phyloP scores from a whole-genome alignment of 2,113 vertebrate genomes.

The Scomber japonicus region DNA sequence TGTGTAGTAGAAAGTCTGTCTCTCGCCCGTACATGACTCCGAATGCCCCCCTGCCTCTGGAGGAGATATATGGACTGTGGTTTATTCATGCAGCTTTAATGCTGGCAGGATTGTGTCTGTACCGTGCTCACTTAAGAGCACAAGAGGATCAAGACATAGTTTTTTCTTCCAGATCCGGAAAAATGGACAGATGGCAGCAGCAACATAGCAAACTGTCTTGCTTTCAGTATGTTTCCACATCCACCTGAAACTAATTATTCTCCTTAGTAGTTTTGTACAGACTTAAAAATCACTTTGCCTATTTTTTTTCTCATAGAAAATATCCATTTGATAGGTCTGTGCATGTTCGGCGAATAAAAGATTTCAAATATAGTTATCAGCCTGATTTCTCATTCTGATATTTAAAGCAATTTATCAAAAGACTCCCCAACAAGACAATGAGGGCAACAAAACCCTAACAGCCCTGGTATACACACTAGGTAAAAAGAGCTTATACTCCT shows the following conservation, averaged over 20 bases:
- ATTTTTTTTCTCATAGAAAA: conserved; percentile 10
- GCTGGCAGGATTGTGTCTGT: conserved; percentile 22
- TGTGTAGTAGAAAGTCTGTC: conserved; percentile 6
- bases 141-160: not conserved
- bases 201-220: not conserved
- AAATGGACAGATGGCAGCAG: conserved; percentile 6
- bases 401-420: no score
- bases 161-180: not conserved
- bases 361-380: conserved; percentile 35
- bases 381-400: not conserved
- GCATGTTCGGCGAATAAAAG: conserved; percentile 71
- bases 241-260: conserved; percentile 9
- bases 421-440: not conserved
- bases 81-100: conserved; percentile 14
- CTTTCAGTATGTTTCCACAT: conserved; percentile 7
- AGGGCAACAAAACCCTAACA: not conserved
- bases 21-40: not conserved
- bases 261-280: conserved; percentile 37
- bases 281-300: conserved; percentile 3
- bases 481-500: not conserved
- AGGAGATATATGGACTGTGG: conserved; percentile 35
- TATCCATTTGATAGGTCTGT: conserved; percentile 26
- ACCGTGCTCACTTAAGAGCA: conserved; percentile 19
- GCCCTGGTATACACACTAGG: not conserved
- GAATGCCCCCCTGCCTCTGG: conserved; percentile 23